Base-by-base conservation (phyloP, 1,140 invertebrate genomes). In the Homalodisca vitripennis region DNA sequence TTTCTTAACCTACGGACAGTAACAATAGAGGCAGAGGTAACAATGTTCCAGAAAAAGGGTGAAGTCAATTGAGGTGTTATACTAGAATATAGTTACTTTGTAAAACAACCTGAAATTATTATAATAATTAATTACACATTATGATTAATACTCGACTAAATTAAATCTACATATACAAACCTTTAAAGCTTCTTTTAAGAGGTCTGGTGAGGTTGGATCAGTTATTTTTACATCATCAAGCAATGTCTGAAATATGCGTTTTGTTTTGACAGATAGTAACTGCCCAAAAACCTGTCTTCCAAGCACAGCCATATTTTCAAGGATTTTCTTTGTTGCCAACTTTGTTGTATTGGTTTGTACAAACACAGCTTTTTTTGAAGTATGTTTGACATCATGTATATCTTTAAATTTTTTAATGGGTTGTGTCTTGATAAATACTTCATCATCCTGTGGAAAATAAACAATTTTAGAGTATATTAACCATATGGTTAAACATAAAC, bases 351-450 rank as follows among this genome's bases (percentile, higher is more conserved):
- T 66, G 10, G 14, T 66, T 20, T 66, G 63, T 20, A 47, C 41
- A 47, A 66, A 66, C 26, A 66, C 22, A 3, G 63, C 63, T 47
- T 66, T 66, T 47, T 66, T 66, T 17, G 63, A 13, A 46, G 63
- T 20, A 13, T 47, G 55, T 6, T 60, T 60, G 26, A 60, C 22
- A 60, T 26, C 14, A 27, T 60, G 55, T 6, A 27, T 30, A 2
- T 26, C 27, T 13, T 26, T 30, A 29, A 2, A 24, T 22, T 46
- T 46, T 47, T 66, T 46, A 24, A 46, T 13, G 32, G 63, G 63
- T 66, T 66, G 22, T 66, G 34, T 12, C 26, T 66, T 66, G 30
- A 66, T 46, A 47, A 2, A 26, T 2, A 46, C 63, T 47, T 27
- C 63, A 66, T 66, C 63, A 17, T 46, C 31, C 41, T 41, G 41